These are phyloP conservation scores for Myathropa florea DNA, from an alignment of 2,888 invertebrate genomes.

Conservation along the genomic window DNA sequence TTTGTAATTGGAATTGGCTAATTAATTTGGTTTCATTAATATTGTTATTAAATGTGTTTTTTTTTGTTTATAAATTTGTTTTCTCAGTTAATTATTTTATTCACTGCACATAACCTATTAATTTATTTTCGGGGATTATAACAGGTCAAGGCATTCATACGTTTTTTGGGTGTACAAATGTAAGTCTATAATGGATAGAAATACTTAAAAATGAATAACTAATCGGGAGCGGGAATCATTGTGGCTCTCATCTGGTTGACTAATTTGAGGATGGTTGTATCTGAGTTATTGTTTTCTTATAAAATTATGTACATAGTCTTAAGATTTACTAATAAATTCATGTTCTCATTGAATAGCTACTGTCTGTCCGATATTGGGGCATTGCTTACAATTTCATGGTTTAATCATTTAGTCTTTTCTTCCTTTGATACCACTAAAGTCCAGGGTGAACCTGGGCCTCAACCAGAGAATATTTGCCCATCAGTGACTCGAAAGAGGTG, in stretches of 20 bases:
- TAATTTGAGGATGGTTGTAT: background rate
- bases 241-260: background rate
- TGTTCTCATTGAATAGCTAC: too few species aligned
- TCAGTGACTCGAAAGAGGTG: too few species aligned
- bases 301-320: too few species aligned
- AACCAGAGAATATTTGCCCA: too few species aligned
- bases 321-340: too few species aligned
- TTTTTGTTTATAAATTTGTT: slow-evolving; percentile 34
- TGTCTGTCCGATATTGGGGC: too few species aligned
- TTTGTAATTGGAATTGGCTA: slow-evolving; percentile 69
- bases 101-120: background rate
- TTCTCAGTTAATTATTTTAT: slow-evolving; percentile 12
- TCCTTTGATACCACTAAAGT: too few species aligned
- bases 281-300: too few species aligned
- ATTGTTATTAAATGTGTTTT: slow-evolving; percentile 19
- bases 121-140: background rate
- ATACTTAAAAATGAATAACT: background rate
- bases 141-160: background rate
- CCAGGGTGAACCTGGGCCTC: too few species aligned
- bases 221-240: background rate
- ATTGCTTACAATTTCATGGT: too few species aligned
- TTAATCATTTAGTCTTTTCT: too few species aligned
- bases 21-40: slow-evolving; percentile 67
- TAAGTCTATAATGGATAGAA: background rate
- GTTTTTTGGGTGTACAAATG: background rate